phyloP scores from a whole-genome alignment of 2,113 vertebrate species.

The Empidonax traillii region DNA sequence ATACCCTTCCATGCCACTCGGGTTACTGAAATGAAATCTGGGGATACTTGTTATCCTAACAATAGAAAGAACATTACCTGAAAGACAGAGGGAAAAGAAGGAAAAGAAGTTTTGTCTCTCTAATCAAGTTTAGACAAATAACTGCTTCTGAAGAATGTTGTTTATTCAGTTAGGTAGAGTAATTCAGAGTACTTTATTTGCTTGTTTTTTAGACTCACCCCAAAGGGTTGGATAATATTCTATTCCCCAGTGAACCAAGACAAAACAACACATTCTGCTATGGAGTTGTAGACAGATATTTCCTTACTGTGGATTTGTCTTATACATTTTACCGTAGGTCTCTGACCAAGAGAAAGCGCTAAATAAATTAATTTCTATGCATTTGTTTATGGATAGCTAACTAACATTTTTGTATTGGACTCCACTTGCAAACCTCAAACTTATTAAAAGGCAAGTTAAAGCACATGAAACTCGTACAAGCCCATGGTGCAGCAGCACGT shows the following conservation, averaged over 20 bases:
- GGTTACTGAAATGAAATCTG: conserved; percentile 50
- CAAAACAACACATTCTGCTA: neutral
- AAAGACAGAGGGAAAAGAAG: neutral
- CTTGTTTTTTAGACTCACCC: neutral
- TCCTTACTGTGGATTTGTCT: neutral
- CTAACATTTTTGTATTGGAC: neutral
- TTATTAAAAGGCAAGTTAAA: conserved; percentile 19
- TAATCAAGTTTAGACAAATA: neutral
- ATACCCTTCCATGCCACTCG: neutral
- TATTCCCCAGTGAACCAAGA: neutral
- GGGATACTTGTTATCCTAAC: neutral
- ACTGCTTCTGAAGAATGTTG: neutral
- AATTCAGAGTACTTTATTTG: neutral
- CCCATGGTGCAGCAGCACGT: fast-evolving
- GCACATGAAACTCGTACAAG: neutral
- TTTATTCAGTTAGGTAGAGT: neutral
- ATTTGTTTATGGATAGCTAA: neutral
- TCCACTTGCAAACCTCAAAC: neutral
- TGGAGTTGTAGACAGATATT: neutral
- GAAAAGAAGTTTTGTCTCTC: neutral
- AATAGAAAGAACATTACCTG: neutral
- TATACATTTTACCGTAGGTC: neutral
- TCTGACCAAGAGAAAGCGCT: neutral
- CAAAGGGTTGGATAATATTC: neutral
- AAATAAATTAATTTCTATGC: neutral